Evolutionary conservation across 2,797 vertebrate species (phyloP).

Genomic region (Urophycis tenuis): DNA sequence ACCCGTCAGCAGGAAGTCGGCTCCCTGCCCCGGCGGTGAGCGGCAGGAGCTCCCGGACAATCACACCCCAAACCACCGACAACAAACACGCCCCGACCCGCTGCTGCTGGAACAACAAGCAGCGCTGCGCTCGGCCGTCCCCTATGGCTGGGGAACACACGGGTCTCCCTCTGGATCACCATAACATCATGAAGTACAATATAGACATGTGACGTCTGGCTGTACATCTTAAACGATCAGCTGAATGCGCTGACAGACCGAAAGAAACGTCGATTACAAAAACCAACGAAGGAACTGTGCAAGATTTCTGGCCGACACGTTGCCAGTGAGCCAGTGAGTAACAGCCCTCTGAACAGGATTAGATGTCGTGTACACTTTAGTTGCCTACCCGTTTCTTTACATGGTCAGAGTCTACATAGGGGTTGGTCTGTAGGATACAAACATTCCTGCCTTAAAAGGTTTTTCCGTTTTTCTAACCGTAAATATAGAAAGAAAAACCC

Average conservation of each 20-base stretch:
- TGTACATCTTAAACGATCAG: not conserved
- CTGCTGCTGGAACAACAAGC: not conserved
- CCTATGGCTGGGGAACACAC: not conserved
- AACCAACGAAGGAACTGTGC: no score
- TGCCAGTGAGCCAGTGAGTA: not conserved
- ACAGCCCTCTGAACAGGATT: not conserved
- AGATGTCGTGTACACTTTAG: not conserved
- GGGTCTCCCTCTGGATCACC: not conserved
- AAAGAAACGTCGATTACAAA: no score
- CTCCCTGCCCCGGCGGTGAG: not conserved
- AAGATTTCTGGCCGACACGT: not conserved
- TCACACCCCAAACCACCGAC: not conserved
- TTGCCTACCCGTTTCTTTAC: not conserved
- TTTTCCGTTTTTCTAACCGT: not conserved
- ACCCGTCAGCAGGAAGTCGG: not conserved
- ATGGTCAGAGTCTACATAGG: not conserved
- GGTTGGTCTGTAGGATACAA: not conserved
- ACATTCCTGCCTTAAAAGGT: not conserved
- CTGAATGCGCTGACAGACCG: not conserved
- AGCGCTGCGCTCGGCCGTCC: not conserved
- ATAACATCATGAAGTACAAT: not conserved
- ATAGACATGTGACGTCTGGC: not conserved
- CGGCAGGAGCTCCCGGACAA: not conserved
- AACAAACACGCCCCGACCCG: not conserved
- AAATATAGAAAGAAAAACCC: not conserved